Base-by-base conservation (phyloP, 2,888 invertebrate genomes). In the Platycheirus rosarum region DNA sequence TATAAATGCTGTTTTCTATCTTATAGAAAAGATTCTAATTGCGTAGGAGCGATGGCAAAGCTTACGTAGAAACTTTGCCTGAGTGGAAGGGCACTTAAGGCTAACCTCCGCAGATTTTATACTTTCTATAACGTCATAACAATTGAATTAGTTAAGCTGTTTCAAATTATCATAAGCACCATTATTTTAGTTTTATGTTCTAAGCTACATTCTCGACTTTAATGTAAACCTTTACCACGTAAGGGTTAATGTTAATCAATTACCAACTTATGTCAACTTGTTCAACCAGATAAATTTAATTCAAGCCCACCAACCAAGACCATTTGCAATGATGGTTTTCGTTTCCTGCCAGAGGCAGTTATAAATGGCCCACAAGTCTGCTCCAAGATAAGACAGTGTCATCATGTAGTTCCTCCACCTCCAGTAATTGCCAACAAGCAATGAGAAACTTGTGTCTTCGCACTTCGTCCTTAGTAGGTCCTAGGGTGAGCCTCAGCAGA, bases 231-330 rank as follows among this genome's bases (percentile, higher is more conserved):
- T n/a, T n/a, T n/a, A n/a, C n/a, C n/a, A n/a, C n/a, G n/a, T 32
- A 7, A 32, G 8, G 29, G 6, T 6, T 6, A 7, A 8, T 32
- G 29, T 8, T 32, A 32, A 32, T 32, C 29, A 42, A 16, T 16
- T 16, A 42, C 8, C n/a, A 46, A n/a, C 18, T 20, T 20, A 29
- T 70, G 40, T 48, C 44, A 16, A 66, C 65, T 66, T 46, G 37
- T 37, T 53, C 11, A 42, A 60, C 35, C 44, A 60, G 60, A 55
- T 69, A 7, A 20, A 76, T 49, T 70, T 63, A 35, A 42, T 66
- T 68, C n/a, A 78, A 18, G 13, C 32, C 51, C 11, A 7, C 26
- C 18, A 18, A 23, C 26, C 32, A n/a, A 51, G n/a, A n/a, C 7
- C 11, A 11, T 2, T 6, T 7, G 8, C 8, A 26, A 5, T 14